Evolutionary conservation across 2,797 vertebrate species (phyloP).

Genomic region (Spondyliosoma cantharus): DNA sequence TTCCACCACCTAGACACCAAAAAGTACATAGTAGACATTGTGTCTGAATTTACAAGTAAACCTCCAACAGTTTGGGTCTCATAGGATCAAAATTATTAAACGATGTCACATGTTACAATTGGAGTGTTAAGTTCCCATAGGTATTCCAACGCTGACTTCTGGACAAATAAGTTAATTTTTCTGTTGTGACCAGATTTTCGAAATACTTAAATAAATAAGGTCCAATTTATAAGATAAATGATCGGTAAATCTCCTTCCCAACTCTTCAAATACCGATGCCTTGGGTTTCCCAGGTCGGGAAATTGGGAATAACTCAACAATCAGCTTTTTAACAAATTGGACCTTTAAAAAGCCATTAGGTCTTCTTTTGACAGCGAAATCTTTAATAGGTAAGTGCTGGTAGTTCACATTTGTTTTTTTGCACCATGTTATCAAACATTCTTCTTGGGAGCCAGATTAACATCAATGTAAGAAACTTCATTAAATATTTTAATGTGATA

Average conservation of each 20-base stretch:
- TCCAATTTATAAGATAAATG: no score
- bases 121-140: neutral
- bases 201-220: no score
- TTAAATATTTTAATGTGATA: neutral
- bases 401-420: neutral
- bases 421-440: neutral
- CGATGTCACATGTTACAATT: neutral
- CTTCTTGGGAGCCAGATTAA: neutral
- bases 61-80: neutral
- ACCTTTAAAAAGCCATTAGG: neutral
- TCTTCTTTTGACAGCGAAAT: neutral
- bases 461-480: neutral
- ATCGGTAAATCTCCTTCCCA: no score
- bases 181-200: neutral
- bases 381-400: neutral
- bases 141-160: neutral
- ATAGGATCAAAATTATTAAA: neutral
- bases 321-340: no score
- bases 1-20: neutral
- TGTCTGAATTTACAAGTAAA: neutral
- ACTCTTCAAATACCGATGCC: no score
- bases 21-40: neutral
- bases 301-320: no score
- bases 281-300: no score
- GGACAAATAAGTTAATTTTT: neutral